Base-by-base conservation (phyloP, 2,888 invertebrate species). In the Ormyrus rosae region DNA sequence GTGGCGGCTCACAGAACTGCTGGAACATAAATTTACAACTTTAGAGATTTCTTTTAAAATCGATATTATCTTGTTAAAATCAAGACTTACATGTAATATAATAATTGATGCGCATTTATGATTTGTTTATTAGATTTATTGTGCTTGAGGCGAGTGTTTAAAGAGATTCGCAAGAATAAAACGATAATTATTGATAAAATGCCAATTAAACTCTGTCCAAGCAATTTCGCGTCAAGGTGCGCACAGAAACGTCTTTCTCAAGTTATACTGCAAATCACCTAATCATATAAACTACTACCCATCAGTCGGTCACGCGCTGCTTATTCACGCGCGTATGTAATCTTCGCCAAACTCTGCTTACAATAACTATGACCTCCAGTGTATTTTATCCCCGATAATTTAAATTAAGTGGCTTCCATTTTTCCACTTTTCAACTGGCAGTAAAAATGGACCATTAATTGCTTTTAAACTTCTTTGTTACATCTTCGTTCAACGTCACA, bases 241-340 rank as follows among this genome's bases (percentile, higher is more conserved):
- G 10, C 2, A 34, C 8, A 53, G 13, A 48, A 51, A 45, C 45
- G 50, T 75, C 13, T 67, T 68, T 68, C 51, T 75, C 68, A 61
- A 51, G 60, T 50, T 51, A 10, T 19, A 11, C 61, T 53, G 5
- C 75, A 53, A 76, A 76, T 76, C 55, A 69, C 1, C 69, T 63
- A 76, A 76, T 76, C 61, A 19, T 55, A 63, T 63, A 63, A 69
- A 63, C 61, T 71, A 60, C 65, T 64, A 50, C 13, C 56, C 69
- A 64, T 70, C 50, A 78, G 56, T 50, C 63, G 46, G 65, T 78
- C 78, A 72, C 71, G 78, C 65, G 67, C 58, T 60, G 71, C 72
- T 72, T 78, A 72, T 72, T 78, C 78, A 64, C 67, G 45, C 10
- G 55, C 8, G 19, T 13, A 9, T 75, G 11, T 68, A 53, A 68